A percentile compares a stretch with the other conserved stretches of the same genome.
Conservation (phyloP, 2,888 invertebrate species). For the Masnerella sp. region DNA sequence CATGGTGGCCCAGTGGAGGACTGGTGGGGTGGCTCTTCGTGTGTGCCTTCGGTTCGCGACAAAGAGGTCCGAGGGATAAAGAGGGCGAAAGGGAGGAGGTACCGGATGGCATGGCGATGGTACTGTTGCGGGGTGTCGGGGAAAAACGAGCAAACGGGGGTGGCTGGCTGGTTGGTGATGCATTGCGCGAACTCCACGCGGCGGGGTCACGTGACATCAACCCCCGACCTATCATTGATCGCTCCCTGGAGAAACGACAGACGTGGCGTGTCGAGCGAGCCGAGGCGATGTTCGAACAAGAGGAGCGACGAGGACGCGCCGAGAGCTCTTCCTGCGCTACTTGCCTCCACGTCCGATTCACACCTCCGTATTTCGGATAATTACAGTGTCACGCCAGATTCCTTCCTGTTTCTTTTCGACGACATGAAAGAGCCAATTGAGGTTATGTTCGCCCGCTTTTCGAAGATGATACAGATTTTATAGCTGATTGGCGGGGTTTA, state of each 20-base stretch:
- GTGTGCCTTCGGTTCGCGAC: constrained; percentile 43
- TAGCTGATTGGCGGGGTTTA: neutral
- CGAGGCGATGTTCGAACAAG: constrained; percentile 40
- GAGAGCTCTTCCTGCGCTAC: constrained; percentile 36
- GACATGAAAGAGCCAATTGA: constrained; percentile 13
- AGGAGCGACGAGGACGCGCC: constrained; percentile 29
- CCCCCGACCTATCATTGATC: constrained; percentile 76
- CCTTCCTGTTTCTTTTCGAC: constrained; percentile 22
- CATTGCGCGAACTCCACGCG: constrained; percentile 76
- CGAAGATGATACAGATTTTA: neutral
- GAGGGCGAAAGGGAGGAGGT: constrained; percentile 65
- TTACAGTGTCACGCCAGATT: constrained; percentile 53
- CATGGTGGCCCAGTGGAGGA: constrained; percentile 51
- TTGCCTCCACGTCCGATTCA: constrained; percentile 56
- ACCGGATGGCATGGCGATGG: constrained; percentile 68
- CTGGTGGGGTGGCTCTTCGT: constrained; percentile 51
- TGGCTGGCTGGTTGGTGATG: constrained; percentile 75
- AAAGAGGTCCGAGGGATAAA: constrained; percentile 47
- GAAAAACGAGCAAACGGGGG: constrained; percentile 62
- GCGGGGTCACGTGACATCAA: constrained; percentile 75
- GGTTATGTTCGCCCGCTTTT: constrained; percentile 26
- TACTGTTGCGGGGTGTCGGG: constrained; percentile 71
- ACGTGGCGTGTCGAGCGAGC: constrained; percentile 65
- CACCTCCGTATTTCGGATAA: constrained; percentile 58
- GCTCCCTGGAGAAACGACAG: constrained; percentile 76